These are phyloP conservation scores for Andrena praecox DNA, from an alignment of 2,888 invertebrate genomes.

Conservation along the genomic window DNA sequence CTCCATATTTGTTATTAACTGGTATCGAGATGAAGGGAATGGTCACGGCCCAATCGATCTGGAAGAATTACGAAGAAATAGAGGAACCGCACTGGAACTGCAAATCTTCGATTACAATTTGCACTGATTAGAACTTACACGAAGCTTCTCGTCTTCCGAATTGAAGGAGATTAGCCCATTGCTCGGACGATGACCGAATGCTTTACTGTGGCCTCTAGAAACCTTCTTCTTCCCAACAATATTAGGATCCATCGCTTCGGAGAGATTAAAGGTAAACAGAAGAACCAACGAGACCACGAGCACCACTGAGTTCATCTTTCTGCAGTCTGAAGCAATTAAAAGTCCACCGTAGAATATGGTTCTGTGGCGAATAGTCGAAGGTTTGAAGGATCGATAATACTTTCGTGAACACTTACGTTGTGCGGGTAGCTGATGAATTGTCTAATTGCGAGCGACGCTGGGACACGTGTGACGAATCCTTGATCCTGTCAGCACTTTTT, in stretches of 20 bases:
- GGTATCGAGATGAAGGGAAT: slow-evolving; percentile 90
- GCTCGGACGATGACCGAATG: slow-evolving; percentile 59
- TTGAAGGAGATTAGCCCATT: slow-evolving; percentile 87
- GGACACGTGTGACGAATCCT: slow-evolving; percentile 34
- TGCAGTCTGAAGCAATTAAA: not conserved
- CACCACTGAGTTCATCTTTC: not conserved
- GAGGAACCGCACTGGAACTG: no score
- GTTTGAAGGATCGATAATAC: not conserved
- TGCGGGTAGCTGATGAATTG: not conserved
- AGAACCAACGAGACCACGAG: not conserved
- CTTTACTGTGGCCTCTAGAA: slow-evolving; percentile 12
- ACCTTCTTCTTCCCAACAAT: not conserved
- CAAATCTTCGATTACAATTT: not conserved
- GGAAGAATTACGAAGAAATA: slow-evolving; percentile 40
- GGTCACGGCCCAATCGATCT: slow-evolving; percentile 89
- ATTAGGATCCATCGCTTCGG: slow-evolving; percentile 5
- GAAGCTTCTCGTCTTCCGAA: slow-evolving; percentile 86
- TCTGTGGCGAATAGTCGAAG: not conserved
- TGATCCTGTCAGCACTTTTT: slow-evolving; percentile 48
- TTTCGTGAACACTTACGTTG: not conserved
- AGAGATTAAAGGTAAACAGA: not conserved
- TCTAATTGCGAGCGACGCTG: slow-evolving; percentile 35
- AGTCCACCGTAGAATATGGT: not conserved
- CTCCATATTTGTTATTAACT: slow-evolving; percentile 86
- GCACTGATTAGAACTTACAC: slow-evolving; percentile 82